phyloP scores from a whole-genome alignment of 2,113 vertebrate species.

The Larimichthys crocea region DNA sequence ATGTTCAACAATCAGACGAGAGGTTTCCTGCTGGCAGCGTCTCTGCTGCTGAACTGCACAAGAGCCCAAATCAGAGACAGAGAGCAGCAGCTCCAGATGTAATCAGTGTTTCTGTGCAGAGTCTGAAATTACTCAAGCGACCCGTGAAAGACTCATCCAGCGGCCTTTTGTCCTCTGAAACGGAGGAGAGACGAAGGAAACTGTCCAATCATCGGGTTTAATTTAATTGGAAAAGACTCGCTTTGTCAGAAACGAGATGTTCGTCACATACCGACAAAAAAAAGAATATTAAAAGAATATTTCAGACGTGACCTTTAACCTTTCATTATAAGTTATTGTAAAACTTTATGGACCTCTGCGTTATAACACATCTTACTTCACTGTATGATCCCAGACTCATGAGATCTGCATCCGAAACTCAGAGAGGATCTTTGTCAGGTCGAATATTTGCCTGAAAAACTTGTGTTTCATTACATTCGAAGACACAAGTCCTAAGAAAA shows the following conservation, averaged over 20 bases:
- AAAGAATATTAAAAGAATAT: background rate
- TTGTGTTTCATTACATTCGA: no score
- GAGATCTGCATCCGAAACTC: no score
- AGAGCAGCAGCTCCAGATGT: constrained; percentile 19
- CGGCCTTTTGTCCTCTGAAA: constrained; percentile 17
- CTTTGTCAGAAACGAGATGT: constrained; percentile 3
- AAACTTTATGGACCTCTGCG: no score
- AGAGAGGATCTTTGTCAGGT: no score
- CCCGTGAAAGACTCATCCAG: background rate
- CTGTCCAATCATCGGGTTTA: background rate
- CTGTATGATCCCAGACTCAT: no score
- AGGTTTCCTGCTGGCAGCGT: constrained; percentile 1
- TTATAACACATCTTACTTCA: no score
- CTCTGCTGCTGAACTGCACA: constrained; percentile 1
- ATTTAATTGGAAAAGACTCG: background rate
- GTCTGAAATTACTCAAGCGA: background rate
- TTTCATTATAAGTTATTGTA: no score
- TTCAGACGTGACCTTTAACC: no score
- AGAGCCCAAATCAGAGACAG: constrained; percentile 6
- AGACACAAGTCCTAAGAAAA: no score
- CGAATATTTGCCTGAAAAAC: no score
- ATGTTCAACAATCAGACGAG: constrained; percentile 17
- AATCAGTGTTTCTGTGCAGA: constrained; percentile 1
- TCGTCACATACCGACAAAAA: no score
- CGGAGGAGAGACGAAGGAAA: background rate